These are phyloP conservation scores for Thryonomys swinderianus DNA, from an alignment of 2,113 vertebrate species.

Conservation along the genomic window DNA sequence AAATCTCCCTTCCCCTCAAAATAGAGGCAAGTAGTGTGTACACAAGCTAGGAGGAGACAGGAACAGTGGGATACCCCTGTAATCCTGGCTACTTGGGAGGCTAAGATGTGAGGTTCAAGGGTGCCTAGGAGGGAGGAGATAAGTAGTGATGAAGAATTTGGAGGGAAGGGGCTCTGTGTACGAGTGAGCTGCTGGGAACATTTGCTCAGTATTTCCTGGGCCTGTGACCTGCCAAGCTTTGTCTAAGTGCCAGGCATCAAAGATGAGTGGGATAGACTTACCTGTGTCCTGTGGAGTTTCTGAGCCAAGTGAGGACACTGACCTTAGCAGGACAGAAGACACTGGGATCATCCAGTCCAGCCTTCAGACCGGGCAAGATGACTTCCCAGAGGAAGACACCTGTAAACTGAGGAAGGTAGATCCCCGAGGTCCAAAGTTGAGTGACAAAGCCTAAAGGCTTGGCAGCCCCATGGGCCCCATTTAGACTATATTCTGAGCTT, in stretches of 20 bases:
- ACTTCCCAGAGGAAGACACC: not conserved
- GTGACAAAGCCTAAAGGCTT: not conserved
- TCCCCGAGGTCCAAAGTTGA: not conserved
- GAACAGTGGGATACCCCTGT: not conserved
- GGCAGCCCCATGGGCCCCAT: not conserved
- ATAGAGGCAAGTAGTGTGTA: not conserved
- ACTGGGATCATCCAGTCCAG: not conserved
- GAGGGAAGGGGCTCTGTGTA: not conserved
- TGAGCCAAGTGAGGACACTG: not conserved
- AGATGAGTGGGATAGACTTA: not conserved
- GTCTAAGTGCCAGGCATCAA: not conserved
- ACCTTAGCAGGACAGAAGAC: not conserved
- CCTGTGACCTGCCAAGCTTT: not conserved
- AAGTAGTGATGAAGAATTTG: not conserved
- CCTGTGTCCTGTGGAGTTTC: not conserved
- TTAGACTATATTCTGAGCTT: not conserved
- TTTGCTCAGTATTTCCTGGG: not conserved
- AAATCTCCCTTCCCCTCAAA: not conserved
- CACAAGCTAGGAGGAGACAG: not conserved
- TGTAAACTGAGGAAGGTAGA: not conserved
- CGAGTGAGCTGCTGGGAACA: not conserved
- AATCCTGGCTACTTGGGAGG: not conserved
- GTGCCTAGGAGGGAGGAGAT: not conserved
- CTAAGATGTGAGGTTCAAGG: not conserved
- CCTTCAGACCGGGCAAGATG: not conserved